Base-by-base conservation (phyloP, 2,888 invertebrate species). In the Hypsopygia costalis region DNA sequence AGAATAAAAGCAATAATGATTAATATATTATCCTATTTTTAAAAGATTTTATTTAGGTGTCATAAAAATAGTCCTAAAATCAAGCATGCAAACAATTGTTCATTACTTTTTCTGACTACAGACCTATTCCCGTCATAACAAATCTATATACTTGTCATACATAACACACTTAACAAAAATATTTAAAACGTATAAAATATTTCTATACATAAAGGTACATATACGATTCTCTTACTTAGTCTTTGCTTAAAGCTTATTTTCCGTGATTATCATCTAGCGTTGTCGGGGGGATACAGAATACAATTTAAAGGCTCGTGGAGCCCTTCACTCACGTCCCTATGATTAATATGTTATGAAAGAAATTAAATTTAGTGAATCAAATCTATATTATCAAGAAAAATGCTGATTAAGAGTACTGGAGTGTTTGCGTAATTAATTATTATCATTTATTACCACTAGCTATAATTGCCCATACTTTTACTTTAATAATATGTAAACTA, bases 211-310 rank as follows among this genome's bases (percentile, higher is more conserved):
- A 60, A 62, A 69, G 57, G 51, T 71, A 69, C 58, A 57, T 55
- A 60, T 47, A 25, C 25, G 21, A 25, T 7, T 25, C 25, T 7
- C 25, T 25, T 25, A 25, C 25, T 25, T 74, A 76, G 69, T 78
- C 67, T 62, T 61, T 55, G 52, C 68, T 81, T 81, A 80, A 80
- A 81, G 79, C 80, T 80, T 67, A 65, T 51, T 45, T 69, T 61
- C 56, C 63, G 56, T 63, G 44, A 50, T 45, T 31, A 49, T 52
- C 55, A 43, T 53, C 56, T 62, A 58, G 49, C 41, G 30, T 41
- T 48, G 45, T 63, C 58, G 63, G 59, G 61, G 64, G 62, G 66
- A 45, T 41, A 44, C 29, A 47, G 52, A 44, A 57, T 57, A 61
- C 67, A 63, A 3, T 70, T 69, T 69, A 62, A 37, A 66, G 69